phyloP scores from a whole-genome alignment of 1,140 invertebrate species.

The Yoshiicerus persimilis region DNA sequence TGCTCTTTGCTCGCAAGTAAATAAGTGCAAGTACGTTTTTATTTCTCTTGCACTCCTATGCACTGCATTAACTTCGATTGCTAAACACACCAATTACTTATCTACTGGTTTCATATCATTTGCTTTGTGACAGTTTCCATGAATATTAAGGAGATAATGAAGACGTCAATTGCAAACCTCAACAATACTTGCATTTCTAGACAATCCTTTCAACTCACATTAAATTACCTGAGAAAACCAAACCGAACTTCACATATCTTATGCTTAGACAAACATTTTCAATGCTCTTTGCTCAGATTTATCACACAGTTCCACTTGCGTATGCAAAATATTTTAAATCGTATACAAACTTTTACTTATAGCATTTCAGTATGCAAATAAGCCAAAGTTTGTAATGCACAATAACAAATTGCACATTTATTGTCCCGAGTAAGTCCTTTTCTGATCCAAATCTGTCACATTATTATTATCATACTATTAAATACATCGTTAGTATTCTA shows the following conservation, averaged over 20 bases:
- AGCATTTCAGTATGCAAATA: not conserved
- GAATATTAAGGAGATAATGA: conserved; percentile 23
- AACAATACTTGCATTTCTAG: not conserved
- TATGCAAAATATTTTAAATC: not conserved
- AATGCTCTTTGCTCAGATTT: not conserved
- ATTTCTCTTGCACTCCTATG: not conserved
- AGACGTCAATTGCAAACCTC: conserved; percentile 6
- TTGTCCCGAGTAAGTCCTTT: not conserved
- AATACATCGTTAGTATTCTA: not conserved
- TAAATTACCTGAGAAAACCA: not conserved
- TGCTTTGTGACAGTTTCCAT: conserved; percentile 15
- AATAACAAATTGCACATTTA: not conserved
- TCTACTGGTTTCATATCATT: not conserved
- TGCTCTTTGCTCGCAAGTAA: not conserved
- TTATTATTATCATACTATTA: not conserved
- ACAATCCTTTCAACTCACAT: not conserved
- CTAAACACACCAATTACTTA: conserved; percentile 11
- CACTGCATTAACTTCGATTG: not conserved
- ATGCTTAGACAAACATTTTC: no score
- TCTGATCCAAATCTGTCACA: not conserved
- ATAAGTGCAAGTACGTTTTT: not conserved
- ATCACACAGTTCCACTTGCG: not conserved
- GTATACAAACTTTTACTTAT: not conserved
- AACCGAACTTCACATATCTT: not conserved
- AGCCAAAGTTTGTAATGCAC: no score